Conservation (phyloP, 2,797 vertebrate genomes). For the Xenentodon cancila region DNA sequence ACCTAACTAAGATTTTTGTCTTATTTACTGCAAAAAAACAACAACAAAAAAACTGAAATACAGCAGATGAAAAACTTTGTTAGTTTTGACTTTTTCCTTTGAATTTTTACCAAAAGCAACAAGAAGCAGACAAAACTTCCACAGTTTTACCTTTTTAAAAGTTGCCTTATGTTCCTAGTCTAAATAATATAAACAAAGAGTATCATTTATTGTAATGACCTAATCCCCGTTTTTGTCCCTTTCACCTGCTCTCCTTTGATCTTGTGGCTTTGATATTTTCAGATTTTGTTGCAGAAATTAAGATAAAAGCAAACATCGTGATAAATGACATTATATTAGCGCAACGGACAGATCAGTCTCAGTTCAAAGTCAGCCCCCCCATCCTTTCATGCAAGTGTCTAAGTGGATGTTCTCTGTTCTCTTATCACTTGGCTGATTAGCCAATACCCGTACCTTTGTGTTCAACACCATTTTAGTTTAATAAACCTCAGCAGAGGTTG, state of each 20-base stretch:
- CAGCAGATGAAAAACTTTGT: too few relatives aligned
- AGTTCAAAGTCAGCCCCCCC: slow-evolving; percentile 39
- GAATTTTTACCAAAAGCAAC: neutral
- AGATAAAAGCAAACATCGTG: slow-evolving; percentile 14
- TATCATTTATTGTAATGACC: slow-evolving; percentile 7
- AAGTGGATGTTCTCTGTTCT: neutral
- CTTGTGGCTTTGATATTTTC: slow-evolving; percentile 18
- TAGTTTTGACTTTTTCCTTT: neutral
- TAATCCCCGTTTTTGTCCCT: slow-evolving; percentile 1
- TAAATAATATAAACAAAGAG: slow-evolving; percentile 15
- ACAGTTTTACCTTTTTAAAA: neutral
- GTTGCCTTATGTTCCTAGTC: neutral
- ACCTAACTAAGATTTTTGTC: too few relatives aligned
- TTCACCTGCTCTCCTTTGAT: slow-evolving; percentile 33
- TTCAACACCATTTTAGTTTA: slow-evolving; percentile 14
- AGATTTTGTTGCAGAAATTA: slow-evolving; percentile 9
- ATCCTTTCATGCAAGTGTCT: slow-evolving; percentile 29
- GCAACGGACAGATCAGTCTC: slow-evolving; percentile 12
- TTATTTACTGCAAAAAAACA: too few relatives aligned
- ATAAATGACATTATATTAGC: slow-evolving; percentile 27
- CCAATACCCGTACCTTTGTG: neutral
- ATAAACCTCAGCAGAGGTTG: slow-evolving; percentile 8
- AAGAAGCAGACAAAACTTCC: neutral
- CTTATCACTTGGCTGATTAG: slow-evolving; percentile 1
- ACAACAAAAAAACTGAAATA: too few relatives aligned